Percentiles rank a stretch among this genome's conserved stretches.
Evolutionary conservation across 2,888 invertebrate genomes (phyloP).

Genomic region (Lapara coniferarum): DNA sequence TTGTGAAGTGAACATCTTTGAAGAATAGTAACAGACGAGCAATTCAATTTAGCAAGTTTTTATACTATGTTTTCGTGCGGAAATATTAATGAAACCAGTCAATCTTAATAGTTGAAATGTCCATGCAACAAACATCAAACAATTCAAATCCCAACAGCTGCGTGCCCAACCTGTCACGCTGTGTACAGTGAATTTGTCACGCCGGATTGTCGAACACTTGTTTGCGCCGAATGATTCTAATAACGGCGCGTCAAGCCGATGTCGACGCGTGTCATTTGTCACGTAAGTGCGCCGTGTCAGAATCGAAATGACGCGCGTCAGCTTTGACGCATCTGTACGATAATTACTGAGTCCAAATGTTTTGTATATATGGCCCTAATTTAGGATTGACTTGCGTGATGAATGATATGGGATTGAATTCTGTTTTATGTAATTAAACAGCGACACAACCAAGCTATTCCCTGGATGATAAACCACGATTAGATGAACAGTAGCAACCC

Average conservation of each 20-base stretch:
- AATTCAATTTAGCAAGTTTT: too few species aligned
- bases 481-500: too few species aligned
- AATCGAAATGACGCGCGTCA: slow-evolving; percentile 34
- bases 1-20: too few species aligned
- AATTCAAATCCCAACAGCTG: not conserved
- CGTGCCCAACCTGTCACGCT: not conserved
- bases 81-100: too few species aligned
- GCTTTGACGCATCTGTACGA: slow-evolving; percentile 13
- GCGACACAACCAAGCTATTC: too few species aligned
- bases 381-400: not conserved
- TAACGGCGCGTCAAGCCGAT: slow-evolving; percentile 44
- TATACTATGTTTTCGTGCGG: too few species aligned
- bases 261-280: slow-evolving; percentile 52
- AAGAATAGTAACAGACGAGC: too few species aligned
- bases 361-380: not conserved
- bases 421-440: too few species aligned
- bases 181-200: slow-evolving; percentile 7
- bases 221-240: slow-evolving; percentile 41
- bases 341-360: not conserved
- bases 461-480: too few species aligned
- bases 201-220: slow-evolving; percentile 32
- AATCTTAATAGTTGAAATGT: too few species aligned
- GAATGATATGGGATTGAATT: too few species aligned
- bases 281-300: slow-evolving; percentile 38
- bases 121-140: not conserved